Conservation (phyloP, 2,113 vertebrate genomes). For the Heterochromis multidens region DNA sequence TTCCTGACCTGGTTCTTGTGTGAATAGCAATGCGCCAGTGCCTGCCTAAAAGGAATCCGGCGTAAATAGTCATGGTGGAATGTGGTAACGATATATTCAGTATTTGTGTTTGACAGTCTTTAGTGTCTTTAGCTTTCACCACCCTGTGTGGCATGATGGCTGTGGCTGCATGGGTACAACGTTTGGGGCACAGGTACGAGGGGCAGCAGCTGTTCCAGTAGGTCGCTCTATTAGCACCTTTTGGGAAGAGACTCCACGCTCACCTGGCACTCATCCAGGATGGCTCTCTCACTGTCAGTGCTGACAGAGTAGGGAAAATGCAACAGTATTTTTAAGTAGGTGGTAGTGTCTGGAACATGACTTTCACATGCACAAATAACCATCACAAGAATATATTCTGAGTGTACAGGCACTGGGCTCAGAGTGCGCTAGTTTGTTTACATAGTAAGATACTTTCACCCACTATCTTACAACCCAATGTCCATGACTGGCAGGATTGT, state of each 20-base stretch:
- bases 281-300: conserved; percentile 5
- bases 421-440: conserved; percentile 31
- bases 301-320: conserved; percentile 18
- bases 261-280: conserved; percentile 35
- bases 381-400: not conserved
- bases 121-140: not conserved
- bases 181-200: conserved; percentile 17
- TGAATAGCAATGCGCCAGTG: not conserved
- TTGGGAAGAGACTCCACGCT: conserved; percentile 40
- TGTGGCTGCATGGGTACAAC: conserved; percentile 4
- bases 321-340: conserved; percentile 37
- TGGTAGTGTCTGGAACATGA: conserved; percentile 18
- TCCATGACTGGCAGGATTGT: conserved; percentile 14
- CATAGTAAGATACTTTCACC: conserved; percentile 25
- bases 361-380: conserved; percentile 38
- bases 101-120: not conserved
- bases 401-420: conserved; percentile 1
- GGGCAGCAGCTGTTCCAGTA: conserved; percentile 70
- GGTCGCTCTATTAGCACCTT: conserved; percentile 70
- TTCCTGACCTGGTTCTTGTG: not conserved
- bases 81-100: not conserved
- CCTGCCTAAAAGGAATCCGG: not conserved
- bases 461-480: conserved; percentile 1
- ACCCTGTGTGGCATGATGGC: not conserved
- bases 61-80: not conserved